Evolutionary conservation across 2,797 vertebrate species (phyloP), one percentile per base, ranked within the genome.

Genomic region (Chloroceryle amazona): DNA sequence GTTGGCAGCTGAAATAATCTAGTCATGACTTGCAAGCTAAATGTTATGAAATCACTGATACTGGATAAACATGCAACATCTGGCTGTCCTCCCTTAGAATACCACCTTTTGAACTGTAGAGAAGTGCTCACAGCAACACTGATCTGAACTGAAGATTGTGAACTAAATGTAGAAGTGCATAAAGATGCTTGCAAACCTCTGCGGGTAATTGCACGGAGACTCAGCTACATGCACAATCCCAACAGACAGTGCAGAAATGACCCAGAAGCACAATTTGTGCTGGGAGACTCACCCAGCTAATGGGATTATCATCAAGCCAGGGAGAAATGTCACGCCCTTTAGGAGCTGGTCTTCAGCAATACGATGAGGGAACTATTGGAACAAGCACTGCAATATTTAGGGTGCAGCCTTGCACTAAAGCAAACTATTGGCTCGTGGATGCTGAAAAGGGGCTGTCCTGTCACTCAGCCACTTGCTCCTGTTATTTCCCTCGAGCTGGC

Each of bases 1-100:
- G 7, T 47, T 95, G 94, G 93, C 91, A 79, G 83, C 76, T 71
- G 35, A 89, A 86, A 74, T 37, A 12, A 65, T 80, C 94, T 22
- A 80, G 94, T 84, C 91, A 80, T 19, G 31, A 62, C 93, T 96
- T 90, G 95, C 63, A 74, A 79, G 18, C 60, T 28, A 54, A 88
- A 62, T 67, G 47, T 93, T 96, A 90, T 60, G 88, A 96, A 97
- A 96, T 85, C 86, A 7, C 37, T 42, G 52, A 39, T 9, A 16
- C 70, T 63, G 66, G 78, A 89, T 94, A 92, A 96, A 95, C 63
- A 73, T 1, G 23, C 63, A 70, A 82, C 86, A 94, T 92, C 74
- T 97, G 94, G 52, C 70, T 85, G 71, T 74, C 57, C 33, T 71
- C 52, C 60, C 62, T 84, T 49, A 16, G 10, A 47, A 28, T 60